A percentile compares a stretch with the other conserved stretches of the same genome.
Evolutionary conservation across 2,113 vertebrate species (phyloP).

Genomic region (Myotis yumanensis): DNA sequence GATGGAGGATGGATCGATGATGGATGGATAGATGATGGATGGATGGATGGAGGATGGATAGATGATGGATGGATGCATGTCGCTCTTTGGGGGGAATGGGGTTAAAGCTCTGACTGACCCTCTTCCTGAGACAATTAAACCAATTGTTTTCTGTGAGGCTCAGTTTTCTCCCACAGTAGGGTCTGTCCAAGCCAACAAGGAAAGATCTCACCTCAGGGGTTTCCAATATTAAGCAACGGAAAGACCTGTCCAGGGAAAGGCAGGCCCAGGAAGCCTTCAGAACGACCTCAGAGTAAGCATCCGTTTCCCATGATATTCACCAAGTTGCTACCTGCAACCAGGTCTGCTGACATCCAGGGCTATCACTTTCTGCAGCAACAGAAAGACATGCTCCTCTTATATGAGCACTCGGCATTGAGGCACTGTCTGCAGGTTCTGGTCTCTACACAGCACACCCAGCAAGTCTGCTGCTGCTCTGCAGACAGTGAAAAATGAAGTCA

Average conservation of each 20-base stretch:
- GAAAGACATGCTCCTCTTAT: background rate
- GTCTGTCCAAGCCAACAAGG: background rate
- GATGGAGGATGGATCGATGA: too few species aligned
- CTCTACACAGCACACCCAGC: background rate
- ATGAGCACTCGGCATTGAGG: background rate
- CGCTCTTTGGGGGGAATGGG: background rate
- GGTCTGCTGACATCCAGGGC: constrained; percentile 70
- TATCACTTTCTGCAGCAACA: constrained; percentile 48
- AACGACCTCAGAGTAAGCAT: constrained; percentile 37
- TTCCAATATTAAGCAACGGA: background rate
- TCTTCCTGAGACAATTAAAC: background rate
- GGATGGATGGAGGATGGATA: too few species aligned
- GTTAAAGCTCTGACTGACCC: background rate
- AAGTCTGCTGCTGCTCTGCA: background rate
- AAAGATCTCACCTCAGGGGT: background rate
- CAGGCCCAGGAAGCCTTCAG: background rate
- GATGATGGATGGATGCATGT: too few species aligned
- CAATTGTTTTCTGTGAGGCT: background rate
- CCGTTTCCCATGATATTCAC: constrained; percentile 53
- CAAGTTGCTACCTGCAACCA: constrained; percentile 61
- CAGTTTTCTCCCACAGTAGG: background rate
- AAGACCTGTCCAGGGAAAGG: background rate
- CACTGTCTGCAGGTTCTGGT: background rate
- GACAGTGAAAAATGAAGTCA: too few species aligned
- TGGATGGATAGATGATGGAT: too few species aligned